A percentile compares a stretch with the other conserved stretches of the same genome.
Conservation (phyloP, 2,113 vertebrate genomes). For the Plotosus lineatus region DNA sequence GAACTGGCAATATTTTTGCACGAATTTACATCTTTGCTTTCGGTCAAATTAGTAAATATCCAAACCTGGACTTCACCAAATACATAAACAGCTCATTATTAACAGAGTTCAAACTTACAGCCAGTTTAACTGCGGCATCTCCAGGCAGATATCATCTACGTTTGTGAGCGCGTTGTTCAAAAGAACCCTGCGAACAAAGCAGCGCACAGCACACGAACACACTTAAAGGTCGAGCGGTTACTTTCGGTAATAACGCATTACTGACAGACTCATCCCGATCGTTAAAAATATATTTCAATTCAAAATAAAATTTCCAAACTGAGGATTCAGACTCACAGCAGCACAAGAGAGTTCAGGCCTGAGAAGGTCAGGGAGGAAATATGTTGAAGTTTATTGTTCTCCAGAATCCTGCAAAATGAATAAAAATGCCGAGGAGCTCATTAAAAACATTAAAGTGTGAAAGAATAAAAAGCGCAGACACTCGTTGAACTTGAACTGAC, state of each 20-base stretch:
- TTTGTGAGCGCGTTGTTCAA: constrained; percentile 86
- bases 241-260: background rate
- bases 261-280: background rate
- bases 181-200: constrained; percentile 75
- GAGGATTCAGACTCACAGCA: constrained; percentile 81
- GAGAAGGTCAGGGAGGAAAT: constrained; percentile 87
- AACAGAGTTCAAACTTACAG: constrained; percentile 78
- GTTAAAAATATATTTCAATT: constrained; percentile 24
- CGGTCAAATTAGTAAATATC: background rate
- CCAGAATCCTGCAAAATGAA: constrained; percentile 81
- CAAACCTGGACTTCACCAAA: background rate
- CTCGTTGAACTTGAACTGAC: constrained; percentile 16
- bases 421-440: constrained; percentile 12
- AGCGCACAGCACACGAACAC: background rate
- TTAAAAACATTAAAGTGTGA: constrained; percentile 11
- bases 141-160: constrained; percentile 80
- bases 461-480: background rate
- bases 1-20: background rate
- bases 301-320: too few relatives aligned
- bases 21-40: background rate
- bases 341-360: constrained; percentile 87
- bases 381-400: constrained; percentile 88
- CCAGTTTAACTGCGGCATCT: constrained; percentile 90
- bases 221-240: background rate
- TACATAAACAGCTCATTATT: background rate